Evolutionary conservation across 1,140 invertebrate genomes (phyloP), one percentile per base, ranked within the genome.

Genomic region (Lepidostoma basale): DNA sequence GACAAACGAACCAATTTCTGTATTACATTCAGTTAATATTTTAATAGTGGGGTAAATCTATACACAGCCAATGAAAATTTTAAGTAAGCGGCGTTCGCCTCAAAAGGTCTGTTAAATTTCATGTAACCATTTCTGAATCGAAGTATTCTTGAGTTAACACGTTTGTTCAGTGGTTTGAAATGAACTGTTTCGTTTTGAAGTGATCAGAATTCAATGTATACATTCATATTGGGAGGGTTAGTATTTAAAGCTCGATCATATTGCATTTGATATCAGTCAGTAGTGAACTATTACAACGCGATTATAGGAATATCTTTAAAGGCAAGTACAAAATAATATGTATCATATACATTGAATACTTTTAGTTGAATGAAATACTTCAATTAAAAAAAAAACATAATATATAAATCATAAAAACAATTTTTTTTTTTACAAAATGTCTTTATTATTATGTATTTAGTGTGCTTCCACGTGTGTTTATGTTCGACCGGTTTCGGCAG

Each of bases 31-130:
- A n/a, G n/a, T n/a, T n/a, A n/a, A n/a, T n/a, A 23, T 49, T 49
- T 49, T 49, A 23, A 49, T 49, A 49, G 45, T 49, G 45, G 45
- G 45, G 45, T 49, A 23, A 49, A 49, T 23, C 45, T 22, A 25
- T 0, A 49, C 1, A 12, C 6, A 23, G 18, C 22, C 45, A 2
- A 23, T 23, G 23, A 49, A 49, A 49, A 49, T 49, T 6, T 18
- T 23, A 49, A 49, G 44, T 20, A 4, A 2, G 10, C 12, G 9
- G 20, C 20, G 20, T 10, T 12, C 22, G 20, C 18, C 8, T 25
- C 8, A 23, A 49, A 49, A 49, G 25, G 8, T 49, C 18, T 23
- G 10, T 10, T 12, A 25, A n/a, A n/a, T n/a, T 49, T 12, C 1
- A 26, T 1, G 22, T 49, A 49, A 12, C 1, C 5, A 36, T n/a